Conservation (phyloP, 2,113 vertebrate genomes). For the Ceuthmochares aereus region DNA sequence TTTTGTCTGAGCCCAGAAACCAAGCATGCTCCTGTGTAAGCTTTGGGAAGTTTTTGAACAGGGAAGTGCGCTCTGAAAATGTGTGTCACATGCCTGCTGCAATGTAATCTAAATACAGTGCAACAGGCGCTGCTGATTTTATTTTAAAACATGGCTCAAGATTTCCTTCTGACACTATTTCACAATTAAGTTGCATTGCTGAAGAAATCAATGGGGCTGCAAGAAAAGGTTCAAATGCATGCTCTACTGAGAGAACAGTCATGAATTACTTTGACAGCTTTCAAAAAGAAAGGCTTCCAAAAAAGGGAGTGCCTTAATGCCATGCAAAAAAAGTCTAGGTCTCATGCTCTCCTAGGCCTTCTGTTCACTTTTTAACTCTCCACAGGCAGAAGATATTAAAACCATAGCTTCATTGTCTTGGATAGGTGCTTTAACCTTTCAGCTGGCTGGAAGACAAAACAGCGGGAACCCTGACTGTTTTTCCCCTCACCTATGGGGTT, state of each 20-base stretch:
- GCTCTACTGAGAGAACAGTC: not conserved
- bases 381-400: not conserved
- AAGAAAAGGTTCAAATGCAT: not conserved
- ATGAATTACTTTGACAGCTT: not conserved
- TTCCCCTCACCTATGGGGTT: not conserved
- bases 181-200: not conserved
- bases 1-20: not conserved
- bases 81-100: not conserved
- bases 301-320: not conserved
- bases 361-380: not conserved
- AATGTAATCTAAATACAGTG: not conserved
- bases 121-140: not conserved
- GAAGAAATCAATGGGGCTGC: not conserved
- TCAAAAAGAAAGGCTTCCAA: not conserved
- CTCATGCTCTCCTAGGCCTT: not conserved
- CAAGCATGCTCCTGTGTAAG: fast-evolving
- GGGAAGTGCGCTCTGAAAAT: not conserved
- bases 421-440: not conserved
- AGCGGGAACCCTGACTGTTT: not conserved
- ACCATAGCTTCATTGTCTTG: not conserved
- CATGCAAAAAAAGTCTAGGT: not conserved
- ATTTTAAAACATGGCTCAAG: not conserved
- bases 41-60: not conserved
- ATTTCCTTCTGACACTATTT: not conserved
- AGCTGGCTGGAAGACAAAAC: not conserved